A percentile compares a stretch with the other conserved stretches of the same genome.
Conservation (phyloP, 1,140 invertebrate species). For the Cydia splendana region DNA sequence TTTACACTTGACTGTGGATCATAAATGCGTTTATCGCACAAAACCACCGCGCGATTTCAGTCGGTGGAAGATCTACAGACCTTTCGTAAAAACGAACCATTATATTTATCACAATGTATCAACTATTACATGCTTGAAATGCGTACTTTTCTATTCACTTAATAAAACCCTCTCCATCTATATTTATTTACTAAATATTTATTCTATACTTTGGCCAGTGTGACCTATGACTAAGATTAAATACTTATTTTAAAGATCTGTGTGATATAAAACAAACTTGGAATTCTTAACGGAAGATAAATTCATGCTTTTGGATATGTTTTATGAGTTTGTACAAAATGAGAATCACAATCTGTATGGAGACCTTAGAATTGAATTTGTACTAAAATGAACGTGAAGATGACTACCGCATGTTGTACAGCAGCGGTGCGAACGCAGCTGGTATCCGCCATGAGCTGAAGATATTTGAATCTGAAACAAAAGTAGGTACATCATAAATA, state of each 20-base stretch:
- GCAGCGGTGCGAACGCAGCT: constrained; percentile 40
- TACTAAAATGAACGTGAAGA: constrained; percentile 40
- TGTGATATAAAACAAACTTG: constrained; percentile 21
- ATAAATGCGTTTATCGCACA: background rate
- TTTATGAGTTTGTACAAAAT: constrained; percentile 51
- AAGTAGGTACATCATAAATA: background rate
- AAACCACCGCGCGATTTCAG: background rate
- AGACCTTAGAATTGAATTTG: constrained; percentile 43
- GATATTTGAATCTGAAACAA: constrained; percentile 49
- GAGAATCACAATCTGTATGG: constrained; percentile 38
- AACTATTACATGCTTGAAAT: constrained; percentile 25
- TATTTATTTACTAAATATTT: constrained; percentile 36
- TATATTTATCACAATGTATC: constrained; percentile 38
- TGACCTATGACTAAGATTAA: constrained; percentile 44
- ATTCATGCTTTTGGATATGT: constrained; percentile 49
- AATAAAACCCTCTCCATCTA: constrained; percentile 12
- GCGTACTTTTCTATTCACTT: constrained; percentile 13
- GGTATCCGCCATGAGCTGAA: constrained; percentile 44
- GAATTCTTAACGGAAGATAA: constrained; percentile 34
- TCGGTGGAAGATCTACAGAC: background rate
- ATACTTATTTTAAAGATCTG: constrained; percentile 21
- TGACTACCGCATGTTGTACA: constrained; percentile 53
- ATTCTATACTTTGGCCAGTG: constrained; percentile 47
- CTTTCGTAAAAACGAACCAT: constrained; percentile 17
- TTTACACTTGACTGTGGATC: too few relatives aligned